Evolutionary conservation across 2,888 invertebrate genomes (phyloP).

Genomic region (Neoitamus cyanurus): DNA sequence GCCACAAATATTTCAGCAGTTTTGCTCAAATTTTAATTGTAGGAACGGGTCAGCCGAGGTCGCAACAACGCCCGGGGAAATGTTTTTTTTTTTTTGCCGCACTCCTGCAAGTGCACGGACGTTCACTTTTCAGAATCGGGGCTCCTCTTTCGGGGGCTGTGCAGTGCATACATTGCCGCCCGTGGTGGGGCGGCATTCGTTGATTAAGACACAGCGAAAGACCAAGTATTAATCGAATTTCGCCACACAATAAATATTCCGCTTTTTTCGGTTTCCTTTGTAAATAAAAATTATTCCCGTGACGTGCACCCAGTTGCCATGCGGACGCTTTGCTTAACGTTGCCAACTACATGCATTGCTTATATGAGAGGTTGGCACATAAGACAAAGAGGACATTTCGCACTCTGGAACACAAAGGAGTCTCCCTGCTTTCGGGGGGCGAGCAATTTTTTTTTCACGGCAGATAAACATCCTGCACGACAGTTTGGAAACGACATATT

Average conservation of each 20-base stretch:
- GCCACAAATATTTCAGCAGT: conserved; percentile 40
- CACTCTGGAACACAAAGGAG: neutral
- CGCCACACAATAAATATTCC: neutral
- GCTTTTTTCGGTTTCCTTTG: neutral
- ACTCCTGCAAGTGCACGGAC: neutral
- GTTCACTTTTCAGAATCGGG: neutral
- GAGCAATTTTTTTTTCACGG: neutral
- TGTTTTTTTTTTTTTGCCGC: neutral
- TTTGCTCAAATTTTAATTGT: conserved; percentile 40
- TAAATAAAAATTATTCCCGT: neutral
- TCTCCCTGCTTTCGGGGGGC: neutral
- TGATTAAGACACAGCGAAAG: neutral
- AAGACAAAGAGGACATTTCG: neutral
- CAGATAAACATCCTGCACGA: neutral
- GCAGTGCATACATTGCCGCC: neutral
- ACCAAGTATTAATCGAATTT: conserved; percentile 1
- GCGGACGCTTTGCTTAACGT: neutral
- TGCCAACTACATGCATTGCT: neutral
- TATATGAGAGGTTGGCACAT: neutral
- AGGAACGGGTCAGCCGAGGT: neutral
- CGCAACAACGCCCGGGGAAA: neutral
- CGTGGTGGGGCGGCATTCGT: neutral
- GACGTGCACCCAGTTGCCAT: neutral
- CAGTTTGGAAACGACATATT: neutral
- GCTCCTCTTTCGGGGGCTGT: neutral